Base-by-base conservation (phyloP, 1,140 invertebrate species). In the Sipha flava region DNA sequence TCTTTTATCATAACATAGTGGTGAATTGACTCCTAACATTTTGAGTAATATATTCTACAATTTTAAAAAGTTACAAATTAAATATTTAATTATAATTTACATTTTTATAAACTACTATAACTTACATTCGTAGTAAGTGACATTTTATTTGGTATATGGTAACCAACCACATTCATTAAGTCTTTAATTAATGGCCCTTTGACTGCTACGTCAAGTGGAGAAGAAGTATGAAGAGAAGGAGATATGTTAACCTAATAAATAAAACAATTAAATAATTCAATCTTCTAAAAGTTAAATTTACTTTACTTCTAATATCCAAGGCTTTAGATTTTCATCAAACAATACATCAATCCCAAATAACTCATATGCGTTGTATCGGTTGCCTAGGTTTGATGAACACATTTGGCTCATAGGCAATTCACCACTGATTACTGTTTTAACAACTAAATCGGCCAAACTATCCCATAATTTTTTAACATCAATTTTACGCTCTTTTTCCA, bases 101-200 rank as follows among this genome's bases (percentile, higher is more conserved):
- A 73, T 34, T 29, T 31, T 26, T 80, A 43, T 21, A 59, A 37
- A n/a, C 6, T 2, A 34, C 2, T 54, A 3, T 77, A 57, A 66
- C 64, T 70, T 26, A 80, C 79, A 26, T 68, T 47, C 23, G 64
- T 68, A 29, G 34, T 70, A 18, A 21, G n/a, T n/a, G 79, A 70
- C 49, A 80, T 54, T 82, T 87, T 87, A 7, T 86, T 81, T 0
- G 92, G 92, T 64, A 97, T 88, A 83, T 95, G 93, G 84, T 94
- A 95, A 83, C 97, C 93, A 29, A 92, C 94, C 79, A 98, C 91
- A 85, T 97, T 98, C 81, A 99, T 91, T 18, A 98, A 89, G 82
- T 96, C 93, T 83, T 90, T 90, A 14, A 97, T 91, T 83, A 98
- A 85, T 3, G 95, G 94, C 16, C 94, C 94, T 85, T 99, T 99